Conservation (phyloP, 2,888 invertebrate genomes). For the Axea sp. region DNA sequence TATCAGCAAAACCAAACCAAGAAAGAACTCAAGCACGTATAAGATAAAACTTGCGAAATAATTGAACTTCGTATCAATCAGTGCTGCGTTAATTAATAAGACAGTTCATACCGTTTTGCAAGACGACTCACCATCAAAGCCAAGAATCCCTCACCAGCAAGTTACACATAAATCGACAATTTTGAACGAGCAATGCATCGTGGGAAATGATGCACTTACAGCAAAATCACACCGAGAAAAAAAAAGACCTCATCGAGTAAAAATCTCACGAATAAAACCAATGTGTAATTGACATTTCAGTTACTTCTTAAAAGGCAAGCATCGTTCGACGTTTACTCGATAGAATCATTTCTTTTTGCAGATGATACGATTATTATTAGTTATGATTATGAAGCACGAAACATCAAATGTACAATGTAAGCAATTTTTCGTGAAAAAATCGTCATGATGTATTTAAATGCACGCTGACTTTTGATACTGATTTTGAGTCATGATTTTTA, state of each 20-base stretch:
- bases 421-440: conserved; percentile 28
- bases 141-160: conserved; percentile 62
- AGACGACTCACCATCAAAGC: conserved; percentile 63
- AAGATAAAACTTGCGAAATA: conserved; percentile 31
- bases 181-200: conserved; percentile 62
- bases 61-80: conserved; percentile 24
- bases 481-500: too few relatives aligned
- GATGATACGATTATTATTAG: conserved; percentile 58
- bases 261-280: conserved; percentile 21
- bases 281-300: conserved; percentile 15
- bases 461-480: conserved; percentile 12
- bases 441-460: conserved; percentile 1
- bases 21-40: conserved; percentile 42
- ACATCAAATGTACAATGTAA: conserved; percentile 61
- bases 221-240: conserved; percentile 62
- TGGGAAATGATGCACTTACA: conserved; percentile 62
- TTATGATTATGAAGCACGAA: conserved; percentile 62
- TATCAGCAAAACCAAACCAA: conserved; percentile 25
- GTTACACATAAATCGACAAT: conserved; percentile 62
- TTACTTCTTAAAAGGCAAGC: neutral
- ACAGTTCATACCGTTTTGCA: conserved; percentile 58
- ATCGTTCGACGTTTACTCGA: conserved; percentile 46
- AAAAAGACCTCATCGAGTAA: conserved; percentile 58
- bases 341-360: conserved; percentile 34
- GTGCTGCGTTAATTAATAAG: conserved; percentile 57